Evolutionary conservation across 2,888 invertebrate genomes (phyloP).

Genomic region (Polyploca ridens): DNA sequence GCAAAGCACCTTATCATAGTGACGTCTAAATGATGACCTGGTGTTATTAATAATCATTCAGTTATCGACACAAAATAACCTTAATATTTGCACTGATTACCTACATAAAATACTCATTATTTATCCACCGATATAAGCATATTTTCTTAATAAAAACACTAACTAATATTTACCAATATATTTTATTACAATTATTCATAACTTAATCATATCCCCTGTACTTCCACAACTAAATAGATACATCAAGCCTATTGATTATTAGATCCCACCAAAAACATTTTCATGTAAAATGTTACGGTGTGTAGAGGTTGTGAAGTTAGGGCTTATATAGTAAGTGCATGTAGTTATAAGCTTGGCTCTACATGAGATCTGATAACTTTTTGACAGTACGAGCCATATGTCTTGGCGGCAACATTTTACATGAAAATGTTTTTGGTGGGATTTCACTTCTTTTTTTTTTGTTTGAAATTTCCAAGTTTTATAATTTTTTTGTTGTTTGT

Average conservation of each 20-base stretch:
- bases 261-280: too few relatives aligned
- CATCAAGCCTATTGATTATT: not conserved
- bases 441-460: too few relatives aligned
- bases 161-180: not conserved
- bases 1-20: constrained; percentile 53
- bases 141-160: not conserved
- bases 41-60: not conserved
- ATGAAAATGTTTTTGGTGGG: too few relatives aligned
- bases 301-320: too few relatives aligned
- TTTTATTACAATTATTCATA: not conserved
- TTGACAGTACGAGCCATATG: too few relatives aligned
- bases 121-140: not conserved
- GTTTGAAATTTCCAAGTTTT: too few relatives aligned
- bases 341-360: too few relatives aligned
- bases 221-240: not conserved
- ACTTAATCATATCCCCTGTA: constrained; percentile 1
- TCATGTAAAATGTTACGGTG: too few relatives aligned
- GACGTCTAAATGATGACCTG: constrained; percentile 51
- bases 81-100: not conserved
- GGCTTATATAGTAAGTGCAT: too few relatives aligned
- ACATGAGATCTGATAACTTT: too few relatives aligned
- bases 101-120: not conserved
- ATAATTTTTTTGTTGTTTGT: too few relatives aligned
- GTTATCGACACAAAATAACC: not conserved
- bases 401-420: too few relatives aligned